A percentile compares a stretch with the other conserved stretches of the same genome.
Conservation (phyloP, 1,140 invertebrate species). For the Musca vetustissima region DNA sequence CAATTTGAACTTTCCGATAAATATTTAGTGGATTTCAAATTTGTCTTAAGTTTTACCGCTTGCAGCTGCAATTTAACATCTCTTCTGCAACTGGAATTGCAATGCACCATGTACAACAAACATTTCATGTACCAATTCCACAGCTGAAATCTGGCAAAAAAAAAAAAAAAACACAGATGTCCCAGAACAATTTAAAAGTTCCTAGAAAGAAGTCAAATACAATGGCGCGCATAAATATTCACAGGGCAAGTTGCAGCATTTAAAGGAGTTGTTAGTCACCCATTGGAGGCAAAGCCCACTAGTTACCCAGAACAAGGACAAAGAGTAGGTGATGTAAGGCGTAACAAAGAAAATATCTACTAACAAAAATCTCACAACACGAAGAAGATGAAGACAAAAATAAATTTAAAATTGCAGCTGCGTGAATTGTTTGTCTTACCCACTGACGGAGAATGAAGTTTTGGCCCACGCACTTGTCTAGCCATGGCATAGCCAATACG, state of each 20-base stretch:
- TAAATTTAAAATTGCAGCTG: constrained; percentile 19
- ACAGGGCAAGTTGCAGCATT: neutral
- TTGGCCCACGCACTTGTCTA: constrained; percentile 22
- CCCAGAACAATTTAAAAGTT: too few species aligned
- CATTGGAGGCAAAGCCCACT: too few species aligned
- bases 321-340: neutral
- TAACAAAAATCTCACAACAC: neutral
- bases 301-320: neutral
- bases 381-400: neutral
- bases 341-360: neutral
- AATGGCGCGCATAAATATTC: neutral
- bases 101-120: too few species aligned
- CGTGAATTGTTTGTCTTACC: constrained; percentile 20
- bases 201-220: neutral
- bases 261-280: neutral
- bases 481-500: neutral
- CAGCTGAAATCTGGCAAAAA: neutral
- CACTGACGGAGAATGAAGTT: neutral
- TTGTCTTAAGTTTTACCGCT: constrained; percentile 14
- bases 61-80: constrained; percentile 17
- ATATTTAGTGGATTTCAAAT: neutral
- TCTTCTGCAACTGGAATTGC: neutral
- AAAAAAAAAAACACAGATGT: neutral
- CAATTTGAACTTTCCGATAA: too few species aligned
- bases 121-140: too few species aligned